Evolutionary conservation across 2,797 vertebrate genomes (phyloP).

Genomic region (Sarcoramphus papa): DNA sequence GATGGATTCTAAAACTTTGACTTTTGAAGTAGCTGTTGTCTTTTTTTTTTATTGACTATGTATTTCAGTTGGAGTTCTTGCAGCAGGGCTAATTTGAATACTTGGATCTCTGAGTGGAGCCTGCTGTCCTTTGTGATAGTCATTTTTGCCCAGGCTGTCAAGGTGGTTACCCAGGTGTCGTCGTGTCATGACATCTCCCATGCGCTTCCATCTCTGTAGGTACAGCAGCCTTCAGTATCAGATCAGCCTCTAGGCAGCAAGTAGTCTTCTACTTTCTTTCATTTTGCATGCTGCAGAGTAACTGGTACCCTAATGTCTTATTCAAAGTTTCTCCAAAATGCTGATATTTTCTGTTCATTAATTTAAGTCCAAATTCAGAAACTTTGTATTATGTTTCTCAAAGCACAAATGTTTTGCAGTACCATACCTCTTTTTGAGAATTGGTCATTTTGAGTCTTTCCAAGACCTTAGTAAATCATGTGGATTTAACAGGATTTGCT

Average conservation of each 20-base stretch:
- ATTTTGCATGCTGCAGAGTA: not conserved
- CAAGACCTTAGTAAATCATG: not conserved
- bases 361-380: not conserved
- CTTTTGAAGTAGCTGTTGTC: not conserved
- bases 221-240: not conserved
- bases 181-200: not conserved
- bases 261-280: not conserved
- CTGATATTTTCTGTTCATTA: not conserved
- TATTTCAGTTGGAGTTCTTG: not conserved
- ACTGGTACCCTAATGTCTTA: not conserved
- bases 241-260: not conserved
- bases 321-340: not conserved
- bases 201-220: not conserved
- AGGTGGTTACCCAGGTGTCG: not conserved
- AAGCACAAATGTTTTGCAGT: not conserved
- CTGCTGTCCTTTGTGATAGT: not conserved
- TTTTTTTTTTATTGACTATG: not conserved
- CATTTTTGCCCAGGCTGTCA: not conserved
- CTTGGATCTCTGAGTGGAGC: not conserved
- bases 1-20: not conserved
- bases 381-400: not conserved
- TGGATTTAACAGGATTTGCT: slow-evolving; percentile 16
- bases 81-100: not conserved
- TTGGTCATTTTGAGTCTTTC: not conserved
- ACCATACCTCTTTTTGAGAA: not conserved